Evolutionary conservation across 2,113 vertebrate species (phyloP), one percentile per base, ranked within the genome.

Genomic region (Otocyon megalotis): DNA sequence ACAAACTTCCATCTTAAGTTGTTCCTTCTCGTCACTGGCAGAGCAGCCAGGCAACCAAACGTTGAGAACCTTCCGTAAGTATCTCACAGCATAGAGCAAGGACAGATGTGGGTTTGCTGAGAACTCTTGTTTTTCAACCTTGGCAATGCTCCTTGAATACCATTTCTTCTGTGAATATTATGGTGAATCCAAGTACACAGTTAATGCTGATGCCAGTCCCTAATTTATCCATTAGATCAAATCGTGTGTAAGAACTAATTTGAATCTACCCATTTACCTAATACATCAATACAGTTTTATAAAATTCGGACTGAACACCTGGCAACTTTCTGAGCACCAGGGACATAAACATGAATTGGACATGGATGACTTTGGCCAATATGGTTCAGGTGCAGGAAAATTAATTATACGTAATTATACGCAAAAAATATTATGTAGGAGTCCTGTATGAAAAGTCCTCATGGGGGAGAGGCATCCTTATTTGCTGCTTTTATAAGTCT

Each of bases 171-270:
- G 15, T 22, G 26, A 82, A 37, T 48, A 20, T 63, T 69, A 37
- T 20, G 22, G 65, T 8, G 22, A 82, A 77, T 11, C 7, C 13
- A 77, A 56, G 16, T 32, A 54, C 20, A 80, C 26, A 35, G n/a
- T 8, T 50, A 72, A 65, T 43, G 17, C 43, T 32, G 54, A 65
- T 13, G 14, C 28, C 0, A 22, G 50, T 67, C 35, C 37, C n/a
- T 72, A 69, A 56, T 69, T 94, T 83, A 97, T 69, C 35, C 69
- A 35, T 74, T 80, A 90, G 43, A 69, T 62, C 28, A 93, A 87
- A 87, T 92, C 32, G 43, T 32, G 24, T 69, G 24, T 89, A 60
- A 65, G 56, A 82, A 94, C 92, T 93, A 71, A 54, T 88, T 91
- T 83, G 24, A 79, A 76, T 71, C 81, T 7, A 79, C 56, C 30